Evolutionary conservation across 2,888 invertebrate genomes (phyloP).

Genomic region (Neuroscelio doddi): DNA sequence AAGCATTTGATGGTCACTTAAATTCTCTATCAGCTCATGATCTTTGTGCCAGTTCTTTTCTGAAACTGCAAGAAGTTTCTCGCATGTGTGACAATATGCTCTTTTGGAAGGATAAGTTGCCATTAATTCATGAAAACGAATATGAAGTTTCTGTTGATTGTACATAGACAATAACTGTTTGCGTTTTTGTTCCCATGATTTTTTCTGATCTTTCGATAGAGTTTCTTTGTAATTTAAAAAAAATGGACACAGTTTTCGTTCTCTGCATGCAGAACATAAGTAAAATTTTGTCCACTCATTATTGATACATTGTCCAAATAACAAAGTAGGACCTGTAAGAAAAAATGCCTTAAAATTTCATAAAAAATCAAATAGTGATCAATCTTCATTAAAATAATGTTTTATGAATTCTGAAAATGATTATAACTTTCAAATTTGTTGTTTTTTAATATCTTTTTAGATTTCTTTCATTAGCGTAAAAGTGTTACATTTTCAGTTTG

Average conservation of each 20-base stretch:
- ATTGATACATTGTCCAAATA: constrained; percentile 75
- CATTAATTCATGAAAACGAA: constrained; percentile 74
- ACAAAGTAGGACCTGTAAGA: constrained; percentile 77
- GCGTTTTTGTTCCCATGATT: constrained; percentile 74
- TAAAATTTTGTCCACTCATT: constrained; percentile 78
- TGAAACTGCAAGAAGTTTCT: constrained; percentile 72
- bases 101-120: constrained; percentile 58
- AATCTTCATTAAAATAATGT: no score
- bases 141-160: constrained; percentile 75
- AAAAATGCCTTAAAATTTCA: no score
- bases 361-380: constrained; percentile 2
- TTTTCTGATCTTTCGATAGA: constrained; percentile 64
- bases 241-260: constrained; percentile 84
- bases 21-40: constrained; percentile 74
- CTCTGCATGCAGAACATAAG: constrained; percentile 89
- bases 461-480: no score
- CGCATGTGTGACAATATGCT: constrained; percentile 79
- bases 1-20: constrained; percentile 76
- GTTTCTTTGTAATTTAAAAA: constrained; percentile 76
- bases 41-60: constrained; percentile 73
- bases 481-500: no score
- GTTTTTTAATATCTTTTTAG: no score
- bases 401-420: no score
- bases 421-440: no score
- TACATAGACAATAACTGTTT: constrained; percentile 72